A percentile compares a stretch with the other conserved stretches of the same genome.
Conservation (phyloP, 1,140 invertebrate species). For the Pinna nobilis region DNA sequence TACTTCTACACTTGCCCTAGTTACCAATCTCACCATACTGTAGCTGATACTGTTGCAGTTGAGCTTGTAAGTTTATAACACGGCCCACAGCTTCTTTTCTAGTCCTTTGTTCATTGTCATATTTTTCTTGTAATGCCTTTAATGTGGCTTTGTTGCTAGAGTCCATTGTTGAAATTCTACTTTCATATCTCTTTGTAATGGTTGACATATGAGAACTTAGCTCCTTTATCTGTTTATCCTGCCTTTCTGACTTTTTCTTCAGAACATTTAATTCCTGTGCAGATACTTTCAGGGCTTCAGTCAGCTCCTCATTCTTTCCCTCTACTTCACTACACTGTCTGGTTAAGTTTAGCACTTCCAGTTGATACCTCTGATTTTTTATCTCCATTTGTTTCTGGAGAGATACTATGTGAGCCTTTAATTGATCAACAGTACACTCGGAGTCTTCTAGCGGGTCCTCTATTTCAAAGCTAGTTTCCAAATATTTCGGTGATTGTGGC, state of each 20-base stretch:
- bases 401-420: too few relatives aligned
- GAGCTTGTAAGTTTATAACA: slow-evolving; percentile 51
- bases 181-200: slow-evolving; percentile 47
- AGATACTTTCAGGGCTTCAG: too few relatives aligned
- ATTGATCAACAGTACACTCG: too few relatives aligned
- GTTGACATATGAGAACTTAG: slow-evolving; percentile 37
- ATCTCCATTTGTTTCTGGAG: too few relatives aligned
- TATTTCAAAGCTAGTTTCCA: not conserved
- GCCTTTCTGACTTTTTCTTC: slow-evolving; percentile 23
- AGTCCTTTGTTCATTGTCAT: slow-evolving; percentile 43
- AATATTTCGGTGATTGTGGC: not conserved
- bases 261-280: slow-evolving; percentile 9
- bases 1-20: not conserved
- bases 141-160: slow-evolving; percentile 28
- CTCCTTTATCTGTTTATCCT: slow-evolving; percentile 37
- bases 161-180: slow-evolving; percentile 38
- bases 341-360: too few relatives aligned
- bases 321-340: too few relatives aligned
- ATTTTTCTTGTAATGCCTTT: slow-evolving; percentile 37
- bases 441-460: too few relatives aligned
- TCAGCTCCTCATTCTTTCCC: too few relatives aligned
- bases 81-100: slow-evolving; percentile 50
- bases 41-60: slow-evolving; percentile 59
- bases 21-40: slow-evolving; percentile 53
- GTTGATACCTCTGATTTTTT: too few relatives aligned